Base-by-base conservation (phyloP, 2,888 invertebrate genomes). In the Brenthis daphne region DNA sequence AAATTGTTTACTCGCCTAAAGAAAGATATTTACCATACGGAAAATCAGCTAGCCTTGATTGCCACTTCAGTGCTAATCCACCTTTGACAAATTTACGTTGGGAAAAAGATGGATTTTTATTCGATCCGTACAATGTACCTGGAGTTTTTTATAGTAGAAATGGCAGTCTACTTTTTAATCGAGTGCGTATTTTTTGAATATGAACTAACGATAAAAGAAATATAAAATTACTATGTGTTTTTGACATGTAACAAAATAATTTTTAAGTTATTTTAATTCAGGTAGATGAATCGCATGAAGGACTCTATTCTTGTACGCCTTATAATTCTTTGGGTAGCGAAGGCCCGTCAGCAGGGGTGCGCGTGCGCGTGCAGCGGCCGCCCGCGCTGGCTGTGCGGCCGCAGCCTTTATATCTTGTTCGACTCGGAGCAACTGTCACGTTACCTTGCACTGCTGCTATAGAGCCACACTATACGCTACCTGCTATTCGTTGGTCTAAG, bases 101-200 rank as follows among this genome's bases (percentile, higher is more conserved):
- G 98, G 97, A 97, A 85, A 98, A 98, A 86, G 98, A 98, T 84
- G 97, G 97, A 20, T 96, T 97, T 78, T 94, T 97, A 1, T 98
- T 97, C 85, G 97, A 98, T 84, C 97, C 98, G 0, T 97, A 96
- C 90, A 97, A 97, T 85, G 97, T 97, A 57, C 97, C 95, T 75
- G 97, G 97, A 20, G 97, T 98, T 0, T 97, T 96, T 84, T 96
- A 96, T 83, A 95, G 96, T 80, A 93, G 95, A 79, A 98, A 98
- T 85, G 98, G 98, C 65, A 97, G 97, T 77, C 92, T 98, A 54
- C 96, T 94, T 76, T 96, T 97, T 82, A 96, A 95, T 79, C 96
- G 96, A 92, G 93, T 92, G 29, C 24, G 71, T 60, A 61, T 16
- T 61, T 56, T 54, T 43, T 37, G n/a, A 14, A 5, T 16, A 53